Conservation (phyloP, 2,888 invertebrate genomes). For the Phalera bucephala region DNA sequence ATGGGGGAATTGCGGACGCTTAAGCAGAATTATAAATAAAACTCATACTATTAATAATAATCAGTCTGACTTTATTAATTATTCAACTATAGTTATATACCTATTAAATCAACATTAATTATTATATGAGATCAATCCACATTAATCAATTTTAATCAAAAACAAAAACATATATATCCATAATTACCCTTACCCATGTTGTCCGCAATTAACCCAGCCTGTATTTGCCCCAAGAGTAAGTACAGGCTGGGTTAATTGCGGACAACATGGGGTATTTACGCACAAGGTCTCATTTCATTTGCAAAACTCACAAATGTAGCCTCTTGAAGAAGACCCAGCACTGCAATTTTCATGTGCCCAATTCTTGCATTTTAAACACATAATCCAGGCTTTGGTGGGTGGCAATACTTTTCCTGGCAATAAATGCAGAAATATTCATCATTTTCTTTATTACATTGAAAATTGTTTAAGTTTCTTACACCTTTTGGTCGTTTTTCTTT, state of each 20-base stretch:
- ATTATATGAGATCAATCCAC: slow-evolving; percentile 13
- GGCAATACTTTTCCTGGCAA: slow-evolving; percentile 11
- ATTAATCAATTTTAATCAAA: slow-evolving; percentile 7
- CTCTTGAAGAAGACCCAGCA: slow-evolving; percentile 8
- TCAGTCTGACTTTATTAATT: slow-evolving; percentile 15
- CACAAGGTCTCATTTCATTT: slow-evolving; percentile 3
- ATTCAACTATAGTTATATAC: slow-evolving; percentile 10
- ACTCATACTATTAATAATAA: slow-evolving; percentile 9
- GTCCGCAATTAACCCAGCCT: too few relatives aligned
- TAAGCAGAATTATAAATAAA: slow-evolving; percentile 9
- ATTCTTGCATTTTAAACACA: slow-evolving; percentile 12
- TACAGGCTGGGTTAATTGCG: slow-evolving; percentile 8
- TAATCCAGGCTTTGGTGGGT: slow-evolving; percentile 10
- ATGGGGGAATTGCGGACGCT: slow-evolving; percentile 20
- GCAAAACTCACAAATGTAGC: slow-evolving; percentile 11
- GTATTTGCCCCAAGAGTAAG: neutral
- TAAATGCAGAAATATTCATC: slow-evolving; percentile 12
- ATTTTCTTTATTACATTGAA: slow-evolving; percentile 4
- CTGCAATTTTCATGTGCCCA: slow-evolving; percentile 14
- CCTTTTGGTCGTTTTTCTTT: slow-evolving; percentile 4
- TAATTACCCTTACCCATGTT: slow-evolving; percentile 8
- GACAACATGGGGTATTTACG: slow-evolving; percentile 9
- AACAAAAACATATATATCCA: slow-evolving; percentile 11
- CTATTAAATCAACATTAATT: slow-evolving; percentile 8
- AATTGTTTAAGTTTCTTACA: slow-evolving; percentile 6